Evolutionary conservation across 2,888 invertebrate species (phyloP), one percentile per base, ranked within the genome.

Genomic region (Drosophila falleni): DNA sequence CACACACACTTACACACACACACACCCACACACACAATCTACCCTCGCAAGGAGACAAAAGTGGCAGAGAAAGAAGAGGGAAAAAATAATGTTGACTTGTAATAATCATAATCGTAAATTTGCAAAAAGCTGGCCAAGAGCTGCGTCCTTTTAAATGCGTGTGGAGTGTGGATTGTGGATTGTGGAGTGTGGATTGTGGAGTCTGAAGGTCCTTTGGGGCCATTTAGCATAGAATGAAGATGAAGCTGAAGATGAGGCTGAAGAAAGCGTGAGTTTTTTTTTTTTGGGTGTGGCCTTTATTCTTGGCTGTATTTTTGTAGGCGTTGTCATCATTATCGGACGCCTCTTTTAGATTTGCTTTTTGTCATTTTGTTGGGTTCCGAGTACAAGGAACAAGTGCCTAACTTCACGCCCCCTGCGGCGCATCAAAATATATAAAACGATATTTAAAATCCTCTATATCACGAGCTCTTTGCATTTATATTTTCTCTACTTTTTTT

Each of bases 91-190:
- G 80, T 89, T 80, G 89, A 89, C 89, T 89, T 89, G 88, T 86
- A 88, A 88, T 88, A 88, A 89, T 88, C 88, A 87, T 88, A 88
- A 88, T 89, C 88, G 88, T 88, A 88, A 88, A 88, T 89, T 88
- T 85, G 80, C 85, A 81, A 89, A 84, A 81, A 83, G 81, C 81
- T 72, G 84, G 85, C 81, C 68, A 60, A 63, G 61, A 63, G 62
- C 63, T 41, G 68, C 66, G 77, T 80, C 72, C 74, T 71, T 77
- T 50, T 44, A 41, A 67, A 60, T 39, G 71, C 51, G 16, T 23
- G 44, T 37, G 41, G 33, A 33, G 39, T 19, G 56, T 41, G 54
- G 35, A 19, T 46, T 46, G 53, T 49, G 31, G 49, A 29, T 37
- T n/a, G 6, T 29, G 29, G 29, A 8, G 29, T 8, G 8, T 29